Percentiles rank a stretch among this genome's conserved stretches.
These are phyloP conservation scores for Syrista parreyssii DNA, from an alignment of 2,888 invertebrate species.

Conservation along the genomic window DNA sequence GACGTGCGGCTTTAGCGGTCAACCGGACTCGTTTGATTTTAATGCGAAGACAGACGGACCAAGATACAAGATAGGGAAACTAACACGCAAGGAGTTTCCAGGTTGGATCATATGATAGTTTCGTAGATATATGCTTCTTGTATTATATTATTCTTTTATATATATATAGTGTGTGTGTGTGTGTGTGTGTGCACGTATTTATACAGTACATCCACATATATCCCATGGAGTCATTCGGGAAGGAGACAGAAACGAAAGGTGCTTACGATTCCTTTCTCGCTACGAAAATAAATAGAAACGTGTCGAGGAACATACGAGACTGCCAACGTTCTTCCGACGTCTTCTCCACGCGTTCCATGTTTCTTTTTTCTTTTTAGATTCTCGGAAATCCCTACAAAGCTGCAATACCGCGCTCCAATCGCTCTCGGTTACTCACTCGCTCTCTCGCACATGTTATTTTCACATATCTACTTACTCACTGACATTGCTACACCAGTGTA, in stretches of 20 bases:
- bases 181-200: not conserved
- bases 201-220: not conserved
- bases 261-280: not conserved
- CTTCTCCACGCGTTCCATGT: not conserved
- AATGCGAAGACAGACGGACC: not conserved
- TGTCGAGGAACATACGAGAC: not conserved
- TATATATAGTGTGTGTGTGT: too few relatives aligned
- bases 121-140: not conserved
- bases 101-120: not conserved
- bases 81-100: not conserved
- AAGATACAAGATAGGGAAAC: not conserved
- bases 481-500: too few relatives aligned
- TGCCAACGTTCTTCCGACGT: not conserved
- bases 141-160: not conserved
- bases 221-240: not conserved
- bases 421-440: too few relatives aligned
- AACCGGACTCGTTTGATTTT: slow-evolving; percentile 5
- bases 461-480: too few relatives aligned
- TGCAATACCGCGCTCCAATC: not conserved
- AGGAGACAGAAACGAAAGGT: not conserved
- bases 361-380: not conserved
- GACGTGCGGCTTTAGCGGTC: not conserved
- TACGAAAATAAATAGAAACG: not conserved
- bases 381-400: not conserved
- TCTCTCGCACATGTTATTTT: too few relatives aligned